Percentiles rank a stretch among this genome's conserved stretches.
Conservation (phyloP, 2,888 invertebrate genomes). For the Drosophila siamana region DNA sequence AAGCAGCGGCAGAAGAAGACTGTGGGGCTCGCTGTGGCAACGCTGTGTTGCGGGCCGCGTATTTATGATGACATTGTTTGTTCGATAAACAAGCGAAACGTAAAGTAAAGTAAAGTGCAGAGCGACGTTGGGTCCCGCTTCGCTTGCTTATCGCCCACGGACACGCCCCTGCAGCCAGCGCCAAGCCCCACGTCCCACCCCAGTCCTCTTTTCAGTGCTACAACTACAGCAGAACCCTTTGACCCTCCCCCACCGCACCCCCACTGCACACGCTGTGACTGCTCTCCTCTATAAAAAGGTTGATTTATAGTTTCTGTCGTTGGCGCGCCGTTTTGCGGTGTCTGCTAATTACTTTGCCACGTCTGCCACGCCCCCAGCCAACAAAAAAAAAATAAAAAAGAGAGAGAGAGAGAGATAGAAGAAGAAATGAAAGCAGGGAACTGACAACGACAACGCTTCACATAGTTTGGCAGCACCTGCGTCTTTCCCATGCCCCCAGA, state of each 20-base stretch:
- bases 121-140: not conserved
- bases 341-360: slow-evolving; percentile 80
- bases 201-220: not conserved
- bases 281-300: slow-evolving; percentile 62
- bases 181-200: not conserved
- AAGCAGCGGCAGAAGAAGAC: not conserved
- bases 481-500: slow-evolving; percentile 45
- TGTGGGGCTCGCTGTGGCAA: slow-evolving; percentile 11
- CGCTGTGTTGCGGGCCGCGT: slow-evolving; percentile 57
- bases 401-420: too few relatives aligned
- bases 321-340: slow-evolving; percentile 67
- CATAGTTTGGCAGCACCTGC: slow-evolving; percentile 41
- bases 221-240: not conserved
- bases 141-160: slow-evolving; percentile 16
- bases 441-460: slow-evolving; percentile 4
- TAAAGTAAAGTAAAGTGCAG: slow-evolving; percentile 71
- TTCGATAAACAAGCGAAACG: slow-evolving; percentile 77
- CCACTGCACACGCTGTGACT: too few relatives aligned
- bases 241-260: not conserved
- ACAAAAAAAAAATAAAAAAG: too few relatives aligned
- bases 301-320: slow-evolving; percentile 78
- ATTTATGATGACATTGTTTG: slow-evolving; percentile 82
- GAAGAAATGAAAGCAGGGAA: too few relatives aligned
- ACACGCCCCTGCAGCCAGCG: slow-evolving; percentile 11
- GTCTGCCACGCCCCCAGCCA: slow-evolving; percentile 69